These are phyloP conservation scores for Cynopterus brachyotis DNA, from an alignment of 2,113 vertebrate species.

Conservation along the genomic window DNA sequence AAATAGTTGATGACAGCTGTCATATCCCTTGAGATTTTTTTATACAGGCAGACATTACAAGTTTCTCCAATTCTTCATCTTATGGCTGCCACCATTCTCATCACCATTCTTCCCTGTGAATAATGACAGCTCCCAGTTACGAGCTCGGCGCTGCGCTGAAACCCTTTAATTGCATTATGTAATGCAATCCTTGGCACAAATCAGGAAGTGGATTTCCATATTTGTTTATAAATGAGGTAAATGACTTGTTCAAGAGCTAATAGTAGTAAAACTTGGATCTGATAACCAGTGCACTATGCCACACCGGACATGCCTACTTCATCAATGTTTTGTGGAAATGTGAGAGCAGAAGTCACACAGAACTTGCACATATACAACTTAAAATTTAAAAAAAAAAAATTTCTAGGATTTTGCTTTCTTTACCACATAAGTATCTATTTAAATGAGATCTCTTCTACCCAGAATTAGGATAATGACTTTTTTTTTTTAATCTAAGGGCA, in stretches of 20 bases:
- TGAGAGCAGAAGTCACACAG: background rate
- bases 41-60: background rate
- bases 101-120: background rate
- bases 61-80: background rate
- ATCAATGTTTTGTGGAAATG: background rate
- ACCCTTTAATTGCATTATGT: background rate
- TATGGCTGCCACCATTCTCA: background rate
- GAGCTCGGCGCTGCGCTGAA: background rate
- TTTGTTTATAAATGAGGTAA: background rate
- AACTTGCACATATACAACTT: background rate
- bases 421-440: background rate
- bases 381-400: background rate
- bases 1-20: background rate
- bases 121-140: background rate
- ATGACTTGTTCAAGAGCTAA: background rate
- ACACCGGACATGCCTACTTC: too few species aligned
- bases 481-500: background rate
- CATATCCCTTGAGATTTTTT: background rate
- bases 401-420: background rate
- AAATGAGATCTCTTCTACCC: background rate
- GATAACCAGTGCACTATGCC: background rate
- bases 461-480: background rate
- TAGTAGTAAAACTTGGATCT: background rate
- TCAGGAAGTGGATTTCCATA: background rate
- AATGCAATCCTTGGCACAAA: background rate